Percentiles rank a stretch among this genome's conserved stretches.
Conservation (phyloP, 2,888 invertebrate species). For the Mystacides longicornis region DNA sequence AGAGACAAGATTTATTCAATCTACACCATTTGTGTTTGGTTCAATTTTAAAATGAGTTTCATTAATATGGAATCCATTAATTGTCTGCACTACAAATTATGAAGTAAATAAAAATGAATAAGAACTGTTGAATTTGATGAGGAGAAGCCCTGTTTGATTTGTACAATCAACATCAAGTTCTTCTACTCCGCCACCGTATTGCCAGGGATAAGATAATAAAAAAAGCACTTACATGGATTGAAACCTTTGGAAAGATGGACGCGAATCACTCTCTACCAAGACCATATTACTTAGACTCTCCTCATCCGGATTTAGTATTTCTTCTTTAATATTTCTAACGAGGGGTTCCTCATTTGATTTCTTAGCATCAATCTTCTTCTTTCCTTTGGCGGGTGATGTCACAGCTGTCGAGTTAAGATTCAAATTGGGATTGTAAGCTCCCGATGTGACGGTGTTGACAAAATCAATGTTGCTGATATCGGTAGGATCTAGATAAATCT, state of each 20-base stretch:
- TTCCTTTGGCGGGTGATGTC: constrained; percentile 30
- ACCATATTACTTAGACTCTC: constrained; percentile 45
- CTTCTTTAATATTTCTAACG: constrained; percentile 38
- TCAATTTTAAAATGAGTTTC: no score
- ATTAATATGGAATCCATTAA: no score
- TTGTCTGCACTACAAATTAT: no score
- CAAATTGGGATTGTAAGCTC: constrained; percentile 31
- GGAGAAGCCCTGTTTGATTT: no score
- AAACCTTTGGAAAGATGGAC: constrained; percentile 38
- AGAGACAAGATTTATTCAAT: no score
- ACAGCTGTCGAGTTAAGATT: constrained; percentile 35
- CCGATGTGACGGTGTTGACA: constrained; percentile 16
- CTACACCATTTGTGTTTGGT: no score
- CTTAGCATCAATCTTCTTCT: constrained; percentile 29
- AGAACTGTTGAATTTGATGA: no score
- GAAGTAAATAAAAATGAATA: no score
- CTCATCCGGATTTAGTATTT: constrained; percentile 32
- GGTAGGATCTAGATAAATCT: constrained; percentile 4
- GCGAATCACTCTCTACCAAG: constrained; percentile 33
- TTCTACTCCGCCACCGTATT: no score
- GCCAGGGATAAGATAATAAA: no score
- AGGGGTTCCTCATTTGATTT: constrained; percentile 19
- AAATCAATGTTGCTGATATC: constrained; percentile 7
- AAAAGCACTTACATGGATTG: constrained; percentile 40
- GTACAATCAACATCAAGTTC: no score